Evolutionary conservation across 2,888 invertebrate genomes (phyloP), one percentile per base, ranked within the genome.

Genomic region (Camptogramma bilineatum): DNA sequence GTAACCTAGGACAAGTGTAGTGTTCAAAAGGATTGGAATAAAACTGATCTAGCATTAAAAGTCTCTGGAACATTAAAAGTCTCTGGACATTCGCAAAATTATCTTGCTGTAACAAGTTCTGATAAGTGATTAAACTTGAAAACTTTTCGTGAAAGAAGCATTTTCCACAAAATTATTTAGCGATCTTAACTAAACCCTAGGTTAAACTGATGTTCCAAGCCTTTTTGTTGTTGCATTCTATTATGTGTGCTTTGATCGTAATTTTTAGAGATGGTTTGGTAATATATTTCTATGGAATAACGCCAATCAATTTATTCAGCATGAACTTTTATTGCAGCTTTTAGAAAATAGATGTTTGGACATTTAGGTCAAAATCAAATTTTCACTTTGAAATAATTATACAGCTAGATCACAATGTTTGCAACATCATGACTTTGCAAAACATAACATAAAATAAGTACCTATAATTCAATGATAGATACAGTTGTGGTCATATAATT

Each of bases 1-100:
- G 64, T 64, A 60, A 64, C 24, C 47, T 50, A 31, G 21, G 19
- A 48, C 34, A 39, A n/a, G n/a, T n/a, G 34, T 39, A 39, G 34
- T 13, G 34, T 39, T 13, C 13, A 13, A 39, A 13, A 13, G 34
- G 34, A 39, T 39, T 39, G 34, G 34, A 39, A 39, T 39, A 28
- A 28, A 28, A 39, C 34, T 39, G 34, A 13, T 13, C 34, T 39
- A 13, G 34, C 34, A 13, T 34, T 13, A 34, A 34, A 10, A 34
- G 9, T 34, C 13, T 10, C 1, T 13, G 10, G 34, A 10, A 9
- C 2, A 7, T 31, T 31, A 8, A 8, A 8, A 5, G 5, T 8
- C 2, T 31, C 7, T 9, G 1, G 1, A 8, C 7, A 31, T 7
- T 31, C 9, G 9, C 31, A 31, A 31, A 31, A 13, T 1, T 13